phyloP scores from a whole-genome alignment of 2,888 invertebrate genomes.

The Nasonovia ribisnigri region DNA sequence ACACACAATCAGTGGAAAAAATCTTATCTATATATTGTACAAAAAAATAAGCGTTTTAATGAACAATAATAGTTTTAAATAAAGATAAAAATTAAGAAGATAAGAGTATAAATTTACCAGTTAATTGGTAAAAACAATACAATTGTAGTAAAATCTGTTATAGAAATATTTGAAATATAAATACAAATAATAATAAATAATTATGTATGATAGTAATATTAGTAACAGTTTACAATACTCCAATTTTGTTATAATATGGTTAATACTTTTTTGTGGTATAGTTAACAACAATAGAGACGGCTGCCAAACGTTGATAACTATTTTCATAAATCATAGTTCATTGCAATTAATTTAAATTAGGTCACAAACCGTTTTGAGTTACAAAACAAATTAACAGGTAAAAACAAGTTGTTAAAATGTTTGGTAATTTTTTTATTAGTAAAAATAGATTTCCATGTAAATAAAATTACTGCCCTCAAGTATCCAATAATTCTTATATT shows the following conservation, averaged over 20 bases:
- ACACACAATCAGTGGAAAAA: background rate
- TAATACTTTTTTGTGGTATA: background rate
- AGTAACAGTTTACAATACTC: background rate
- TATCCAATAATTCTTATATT: background rate
- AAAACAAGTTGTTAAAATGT: background rate
- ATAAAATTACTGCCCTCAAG: background rate
- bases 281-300: background rate
- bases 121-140: too few species aligned
- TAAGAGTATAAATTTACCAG: too few species aligned
- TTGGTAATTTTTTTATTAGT: background rate
- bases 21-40: background rate
- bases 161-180: background rate
- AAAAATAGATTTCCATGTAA: background rate
- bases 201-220: background rate
- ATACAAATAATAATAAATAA: background rate
- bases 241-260: background rate
- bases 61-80: background rate
- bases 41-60: background rate
- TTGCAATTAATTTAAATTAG: background rate
- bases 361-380: background rate
- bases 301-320: background rate
- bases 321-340: background rate
- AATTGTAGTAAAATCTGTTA: background rate
- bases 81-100: too few species aligned
- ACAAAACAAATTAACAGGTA: too few species aligned